Evolutionary conservation across 2,797 vertebrate species (phyloP).

Genomic region (Acipenser oxyrinchus): DNA sequence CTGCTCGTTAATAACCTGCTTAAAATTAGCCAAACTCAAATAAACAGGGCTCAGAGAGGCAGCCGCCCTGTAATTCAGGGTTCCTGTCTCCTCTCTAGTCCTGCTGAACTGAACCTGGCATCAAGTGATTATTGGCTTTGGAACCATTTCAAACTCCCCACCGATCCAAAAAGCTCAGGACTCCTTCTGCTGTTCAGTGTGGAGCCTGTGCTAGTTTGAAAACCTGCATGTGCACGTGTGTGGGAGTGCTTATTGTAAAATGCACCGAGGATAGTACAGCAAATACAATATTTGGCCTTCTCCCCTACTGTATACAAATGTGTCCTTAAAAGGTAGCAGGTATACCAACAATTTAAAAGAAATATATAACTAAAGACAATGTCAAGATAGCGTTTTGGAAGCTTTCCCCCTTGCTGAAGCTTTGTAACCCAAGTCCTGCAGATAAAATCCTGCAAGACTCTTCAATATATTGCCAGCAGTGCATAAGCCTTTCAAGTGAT

Average conservation of each 20-base stretch:
- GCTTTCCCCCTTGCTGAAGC: no score
- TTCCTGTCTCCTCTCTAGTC: background rate
- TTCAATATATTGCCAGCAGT: no score
- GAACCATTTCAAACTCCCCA: background rate
- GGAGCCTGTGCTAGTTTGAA: background rate
- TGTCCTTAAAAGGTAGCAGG: no score
- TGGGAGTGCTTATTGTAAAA: slow-evolving; percentile 1
- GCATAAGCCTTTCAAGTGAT: no score
- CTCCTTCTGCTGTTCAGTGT: background rate
- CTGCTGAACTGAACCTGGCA: background rate
- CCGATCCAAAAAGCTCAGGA: background rate
- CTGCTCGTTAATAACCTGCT: slow-evolving; percentile 54
- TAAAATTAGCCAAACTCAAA: slow-evolving; percentile 48
- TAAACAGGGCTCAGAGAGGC: slow-evolving; percentile 42
- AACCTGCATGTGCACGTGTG: background rate
- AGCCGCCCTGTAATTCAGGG: background rate
- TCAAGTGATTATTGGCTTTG: background rate
- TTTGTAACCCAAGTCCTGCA: no score
- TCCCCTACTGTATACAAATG: no score
- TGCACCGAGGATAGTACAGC: no score
- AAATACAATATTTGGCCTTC: no score
- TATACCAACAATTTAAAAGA: no score
- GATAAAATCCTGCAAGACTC: no score
- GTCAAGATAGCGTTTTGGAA: no score
- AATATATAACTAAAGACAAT: no score